Evolutionary conservation across 2,888 invertebrate species (phyloP).

Genomic region (Tuberolachnus salignus): DNA sequence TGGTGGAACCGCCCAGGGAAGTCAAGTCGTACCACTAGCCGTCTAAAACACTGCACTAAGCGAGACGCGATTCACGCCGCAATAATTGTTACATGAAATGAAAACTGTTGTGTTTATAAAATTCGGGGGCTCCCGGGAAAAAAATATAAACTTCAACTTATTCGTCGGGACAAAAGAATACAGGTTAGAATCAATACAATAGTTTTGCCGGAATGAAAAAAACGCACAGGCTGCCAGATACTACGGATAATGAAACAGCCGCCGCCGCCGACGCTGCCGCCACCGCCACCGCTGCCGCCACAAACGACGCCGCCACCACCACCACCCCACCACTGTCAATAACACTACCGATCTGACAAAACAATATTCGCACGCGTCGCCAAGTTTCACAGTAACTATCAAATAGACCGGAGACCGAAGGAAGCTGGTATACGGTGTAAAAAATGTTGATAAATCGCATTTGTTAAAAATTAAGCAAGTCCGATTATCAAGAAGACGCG

Average conservation of each 20-base stretch:
- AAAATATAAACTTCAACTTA: constrained; percentile 43
- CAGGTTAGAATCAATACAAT: constrained; percentile 57
- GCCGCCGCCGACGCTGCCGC: neutral
- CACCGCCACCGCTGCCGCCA: neutral
- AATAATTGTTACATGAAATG: neutral
- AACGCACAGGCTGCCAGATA: constrained; percentile 53
- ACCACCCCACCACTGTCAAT: no score
- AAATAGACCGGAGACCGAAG: constrained; percentile 1
- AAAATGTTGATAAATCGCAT: no score
- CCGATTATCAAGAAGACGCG: constrained; percentile 57
- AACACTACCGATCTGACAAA: neutral
- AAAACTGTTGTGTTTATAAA: constrained; percentile 49
- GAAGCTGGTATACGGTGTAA: no score
- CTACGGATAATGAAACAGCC: constrained; percentile 15
- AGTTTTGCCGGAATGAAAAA: constrained; percentile 54
- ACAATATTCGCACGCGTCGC: neutral
- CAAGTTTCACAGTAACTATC: no score
- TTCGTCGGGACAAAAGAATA: constrained; percentile 55
- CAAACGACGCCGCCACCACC: no score
- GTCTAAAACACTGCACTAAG: neutral
- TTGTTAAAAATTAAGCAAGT: no score
- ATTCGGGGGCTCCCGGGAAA: constrained; percentile 44
- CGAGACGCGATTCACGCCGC: neutral
- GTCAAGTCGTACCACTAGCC: neutral
- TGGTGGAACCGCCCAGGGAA: constrained; percentile 50